Evolutionary conservation across 64 coral and sea anemone genomes (phyloP).

Genomic region (Acropora yongei): DNA sequence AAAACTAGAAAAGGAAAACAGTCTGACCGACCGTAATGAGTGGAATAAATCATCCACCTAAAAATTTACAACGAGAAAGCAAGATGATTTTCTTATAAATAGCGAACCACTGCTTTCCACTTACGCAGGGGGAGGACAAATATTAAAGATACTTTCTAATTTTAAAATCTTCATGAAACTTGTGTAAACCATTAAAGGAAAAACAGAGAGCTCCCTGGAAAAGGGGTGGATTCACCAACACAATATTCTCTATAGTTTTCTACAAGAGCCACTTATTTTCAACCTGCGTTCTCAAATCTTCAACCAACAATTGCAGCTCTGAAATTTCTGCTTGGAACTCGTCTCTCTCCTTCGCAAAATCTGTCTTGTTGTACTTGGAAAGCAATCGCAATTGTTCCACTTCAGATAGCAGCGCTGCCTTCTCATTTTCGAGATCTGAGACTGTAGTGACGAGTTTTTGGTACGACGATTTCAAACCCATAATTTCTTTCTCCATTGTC

Average conservation of each 20-base stretch:
- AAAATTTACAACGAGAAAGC: no score
- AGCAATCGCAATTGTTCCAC: conserved; percentile 80
- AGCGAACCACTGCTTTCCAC: no score
- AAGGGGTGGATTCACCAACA: not conserved
- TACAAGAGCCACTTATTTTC: not conserved
- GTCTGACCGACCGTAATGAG: no score
- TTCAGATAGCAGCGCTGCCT: conserved; percentile 83
- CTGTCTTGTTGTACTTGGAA: conserved; percentile 49
- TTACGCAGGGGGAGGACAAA: no score
- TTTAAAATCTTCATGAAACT: no score
- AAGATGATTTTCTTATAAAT: no score
- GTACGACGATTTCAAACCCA: conserved; percentile 67
- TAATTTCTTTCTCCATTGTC: conserved; percentile 88
- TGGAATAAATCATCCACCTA: no score
- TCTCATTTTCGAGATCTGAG: conserved; percentile 76
- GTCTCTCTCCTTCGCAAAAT: conserved; percentile 78
- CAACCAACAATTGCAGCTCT: conserved; percentile 93
- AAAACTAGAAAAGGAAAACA: no score
- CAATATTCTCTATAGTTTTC: not conserved
- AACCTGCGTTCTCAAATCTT: conserved; percentile 91
- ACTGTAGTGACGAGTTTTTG: conserved; percentile 71
- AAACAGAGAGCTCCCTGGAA: no score
- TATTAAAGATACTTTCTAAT: no score
- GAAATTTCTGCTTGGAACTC: conserved; percentile 91
- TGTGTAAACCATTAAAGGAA: no score